Evolutionary conservation across 2,797 vertebrate genomes (phyloP).

Genomic region (Onychomys torridus): DNA sequence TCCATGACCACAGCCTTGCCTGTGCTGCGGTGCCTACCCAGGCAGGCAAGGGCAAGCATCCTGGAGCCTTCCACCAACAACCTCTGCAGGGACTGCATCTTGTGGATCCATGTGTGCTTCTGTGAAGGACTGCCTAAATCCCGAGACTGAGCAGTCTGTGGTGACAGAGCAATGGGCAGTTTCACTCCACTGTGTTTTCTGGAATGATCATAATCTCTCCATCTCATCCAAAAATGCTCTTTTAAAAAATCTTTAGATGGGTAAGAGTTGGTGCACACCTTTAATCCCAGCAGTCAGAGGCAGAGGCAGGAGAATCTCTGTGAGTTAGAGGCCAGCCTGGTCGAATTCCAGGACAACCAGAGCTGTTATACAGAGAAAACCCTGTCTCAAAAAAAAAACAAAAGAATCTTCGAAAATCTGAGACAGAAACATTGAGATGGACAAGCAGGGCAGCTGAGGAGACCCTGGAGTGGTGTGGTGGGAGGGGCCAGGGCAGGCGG

Average conservation of each 20-base stretch:
- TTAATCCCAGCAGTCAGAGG: neutral
- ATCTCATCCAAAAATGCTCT: neutral
- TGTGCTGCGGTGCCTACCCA: neutral
- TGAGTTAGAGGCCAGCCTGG: neutral
- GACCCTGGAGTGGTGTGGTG: neutral
- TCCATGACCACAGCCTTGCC: neutral
- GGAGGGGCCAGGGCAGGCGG: neutral
- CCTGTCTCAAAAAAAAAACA: neutral
- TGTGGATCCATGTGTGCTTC: accelerated
- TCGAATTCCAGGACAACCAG: neutral
- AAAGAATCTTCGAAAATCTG: neutral
- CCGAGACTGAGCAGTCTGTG: neutral
- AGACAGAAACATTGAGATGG: neutral
- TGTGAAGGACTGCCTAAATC: neutral
- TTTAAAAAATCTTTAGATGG: neutral
- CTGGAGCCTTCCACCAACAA: neutral
- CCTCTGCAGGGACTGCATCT: neutral
- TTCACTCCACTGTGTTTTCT: constrained; percentile 31
- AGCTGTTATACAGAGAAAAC: neutral
- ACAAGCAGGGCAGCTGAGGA: neutral
- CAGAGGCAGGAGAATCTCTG: neutral
- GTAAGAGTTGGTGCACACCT: neutral
- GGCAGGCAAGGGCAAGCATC: neutral
- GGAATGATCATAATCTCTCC: constrained; percentile 6
- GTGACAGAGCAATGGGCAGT: neutral